Percentiles rank a stretch among this genome's conserved stretches.
These are phyloP conservation scores for Ichneumoninae sp. DNA, from an alignment of 2,888 invertebrate species.

Conservation along the genomic window DNA sequence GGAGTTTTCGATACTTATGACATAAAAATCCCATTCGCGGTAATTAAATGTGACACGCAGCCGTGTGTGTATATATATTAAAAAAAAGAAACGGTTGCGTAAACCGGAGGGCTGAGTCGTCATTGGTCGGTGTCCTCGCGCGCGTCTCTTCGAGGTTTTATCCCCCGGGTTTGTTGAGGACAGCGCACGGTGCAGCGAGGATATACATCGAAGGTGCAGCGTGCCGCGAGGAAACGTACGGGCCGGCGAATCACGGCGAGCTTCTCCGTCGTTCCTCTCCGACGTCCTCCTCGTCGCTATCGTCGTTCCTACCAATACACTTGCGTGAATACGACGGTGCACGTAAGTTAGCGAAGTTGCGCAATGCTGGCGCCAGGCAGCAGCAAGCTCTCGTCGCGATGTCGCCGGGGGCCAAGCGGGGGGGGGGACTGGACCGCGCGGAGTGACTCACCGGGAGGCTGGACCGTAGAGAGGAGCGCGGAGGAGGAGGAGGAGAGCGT, in stretches of 20 bases:
- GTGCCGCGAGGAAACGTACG: conserved; percentile 36
- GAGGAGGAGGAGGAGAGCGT: conserved; percentile 54
- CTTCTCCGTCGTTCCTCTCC: conserved; percentile 33
- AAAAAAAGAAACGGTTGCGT: conserved; percentile 36
- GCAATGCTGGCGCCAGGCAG: conserved; percentile 82
- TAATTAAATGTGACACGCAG: conserved; percentile 18
- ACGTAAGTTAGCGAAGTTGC: conserved; percentile 72
- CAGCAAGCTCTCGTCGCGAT: conserved; percentile 66
- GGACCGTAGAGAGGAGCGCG: conserved; percentile 68
- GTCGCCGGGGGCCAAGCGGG: conserved; percentile 72
- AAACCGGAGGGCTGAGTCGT: conserved; percentile 38
- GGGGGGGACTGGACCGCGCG: conserved; percentile 55
- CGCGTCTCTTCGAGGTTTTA: conserved; percentile 55
- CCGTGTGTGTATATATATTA: background rate
- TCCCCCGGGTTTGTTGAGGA: conserved; percentile 52
- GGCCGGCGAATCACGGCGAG: conserved; percentile 29
- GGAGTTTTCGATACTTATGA: background rate
- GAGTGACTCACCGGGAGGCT: conserved; percentile 81
- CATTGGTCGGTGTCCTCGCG: conserved; percentile 49
- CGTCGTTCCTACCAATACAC: conserved; percentile 24
- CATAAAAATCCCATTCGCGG: conserved; percentile 21
- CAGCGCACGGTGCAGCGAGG: conserved; percentile 7
- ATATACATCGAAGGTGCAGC: conserved; percentile 38
- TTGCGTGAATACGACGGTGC: conserved; percentile 35
- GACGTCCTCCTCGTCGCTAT: conserved; percentile 45